Base-by-base conservation (phyloP, 2,113 vertebrate genomes). In the Phoxinus phoxinus region DNA sequence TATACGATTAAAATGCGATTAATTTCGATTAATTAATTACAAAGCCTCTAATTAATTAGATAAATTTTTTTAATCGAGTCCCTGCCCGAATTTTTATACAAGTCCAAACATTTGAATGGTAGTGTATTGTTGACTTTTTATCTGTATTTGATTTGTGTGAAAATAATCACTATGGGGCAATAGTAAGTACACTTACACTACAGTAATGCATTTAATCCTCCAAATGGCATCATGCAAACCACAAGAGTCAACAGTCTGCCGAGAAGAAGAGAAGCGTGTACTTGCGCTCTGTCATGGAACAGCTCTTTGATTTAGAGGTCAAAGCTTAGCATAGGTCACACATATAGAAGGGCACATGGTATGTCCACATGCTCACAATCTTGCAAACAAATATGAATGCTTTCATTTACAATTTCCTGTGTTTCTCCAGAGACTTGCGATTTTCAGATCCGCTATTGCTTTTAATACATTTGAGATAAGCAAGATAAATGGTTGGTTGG, bases 391-490 rank as follows among this genome's bases (percentile, higher is more conserved):
- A 59, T 12, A 35, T 56, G 6, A 59, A 56, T 3, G 9, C 76
- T 41, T 79, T 79, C 6, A n/a, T 35, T 21, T 2, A 32, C 25
- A 30, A 74, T 56, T 77, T 32, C 21, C 53, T 41, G 53, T 58
- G 19, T 21, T 13, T 59, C 53, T 79, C 76, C n/a, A 35, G 32
- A 79, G 32, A 17, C 21, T 3, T 41, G 46, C 4, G 76, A 77
- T 77, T 30, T 51, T 77, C 74, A 21, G 46, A 53, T 76, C 56
- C 3, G 8, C n/a, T 65, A 6, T 30, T 65, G 41, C n/a, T 51
- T 51, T 81, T 81, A 67, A 67, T 67, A 48, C 59, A 27, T 48
- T 12, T 32, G 15, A 82, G 80, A 71, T 71, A n/a, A 69, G 65
- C 44, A 17, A 13, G 65, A 48, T 71, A 53, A 53, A 83, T 69